Conservation (phyloP, 2,888 invertebrate species). For the Cetonia aurata region DNA sequence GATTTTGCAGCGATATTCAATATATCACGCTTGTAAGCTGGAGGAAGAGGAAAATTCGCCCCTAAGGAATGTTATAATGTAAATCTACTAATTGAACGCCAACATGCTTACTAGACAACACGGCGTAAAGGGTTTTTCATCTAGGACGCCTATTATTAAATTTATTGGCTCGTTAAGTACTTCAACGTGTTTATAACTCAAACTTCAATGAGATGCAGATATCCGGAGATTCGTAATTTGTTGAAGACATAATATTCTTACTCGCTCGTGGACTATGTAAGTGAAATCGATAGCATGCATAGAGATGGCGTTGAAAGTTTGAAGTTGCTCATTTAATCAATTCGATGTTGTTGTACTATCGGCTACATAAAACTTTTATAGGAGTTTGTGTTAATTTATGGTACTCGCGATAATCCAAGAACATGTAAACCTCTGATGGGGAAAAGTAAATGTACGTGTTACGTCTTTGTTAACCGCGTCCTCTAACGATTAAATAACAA, state of each 20-base stretch:
- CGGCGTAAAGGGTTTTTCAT: slow-evolving; percentile 9
- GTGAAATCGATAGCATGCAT: too few relatives aligned
- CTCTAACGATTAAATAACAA: too few relatives aligned
- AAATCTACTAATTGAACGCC: slow-evolving; percentile 17
- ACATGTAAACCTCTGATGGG: too few relatives aligned
- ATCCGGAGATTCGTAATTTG: not conserved
- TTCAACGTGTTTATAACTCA: slow-evolving; percentile 19
- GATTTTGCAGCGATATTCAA: not conserved
- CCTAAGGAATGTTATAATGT: slow-evolving; percentile 5
- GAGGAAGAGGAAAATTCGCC: slow-evolving; percentile 18
- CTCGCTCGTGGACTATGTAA: too few relatives aligned
- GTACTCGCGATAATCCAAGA: too few relatives aligned
- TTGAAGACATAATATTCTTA: not conserved
- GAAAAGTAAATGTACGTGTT: too few relatives aligned
- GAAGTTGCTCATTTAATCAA: too few relatives aligned
- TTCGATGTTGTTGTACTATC: too few relatives aligned
- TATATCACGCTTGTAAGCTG: slow-evolving; percentile 10
- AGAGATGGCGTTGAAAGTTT: too few relatives aligned
- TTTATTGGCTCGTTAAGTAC: slow-evolving; percentile 18
- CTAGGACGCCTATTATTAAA: slow-evolving; percentile 18
- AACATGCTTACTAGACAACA: slow-evolving; percentile 21
- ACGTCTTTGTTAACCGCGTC: too few relatives aligned
- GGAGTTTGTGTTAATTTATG: too few relatives aligned
- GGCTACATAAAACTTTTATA: too few relatives aligned
- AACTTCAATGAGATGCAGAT: not conserved